These are phyloP conservation scores for Xylota segnis DNA, from an alignment of 2,888 invertebrate genomes.

Conservation along the genomic window DNA sequence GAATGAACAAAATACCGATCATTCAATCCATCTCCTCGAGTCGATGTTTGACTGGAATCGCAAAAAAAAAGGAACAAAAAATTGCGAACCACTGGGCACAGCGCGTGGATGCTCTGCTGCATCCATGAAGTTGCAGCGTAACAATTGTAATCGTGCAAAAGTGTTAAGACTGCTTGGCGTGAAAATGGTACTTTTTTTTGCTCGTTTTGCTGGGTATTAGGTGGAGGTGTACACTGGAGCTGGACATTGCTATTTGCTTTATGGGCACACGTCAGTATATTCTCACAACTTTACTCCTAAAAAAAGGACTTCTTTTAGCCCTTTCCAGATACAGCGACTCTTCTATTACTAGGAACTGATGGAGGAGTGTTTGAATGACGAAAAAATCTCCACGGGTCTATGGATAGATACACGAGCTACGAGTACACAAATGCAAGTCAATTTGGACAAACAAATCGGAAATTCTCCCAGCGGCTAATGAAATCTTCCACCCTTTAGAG, in stretches of 20 bases:
- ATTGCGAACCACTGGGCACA: constrained; percentile 17
- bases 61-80: constrained; percentile 1
- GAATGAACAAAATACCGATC: constrained; percentile 72
- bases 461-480: too few species aligned
- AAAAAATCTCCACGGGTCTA: too few species aligned
- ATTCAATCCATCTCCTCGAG: constrained; percentile 51
- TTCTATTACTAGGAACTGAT: too few species aligned
- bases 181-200: constrained; percentile 20
- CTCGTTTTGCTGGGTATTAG: background rate
- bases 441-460: too few species aligned
- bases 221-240: constrained; percentile 9
- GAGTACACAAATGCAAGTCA: too few species aligned
- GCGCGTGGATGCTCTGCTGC: background rate
- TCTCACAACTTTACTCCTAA: too few species aligned
- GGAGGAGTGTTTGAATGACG: too few species aligned
- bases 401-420: too few species aligned
- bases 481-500: too few species aligned
- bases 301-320: too few species aligned
- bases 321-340: too few species aligned
- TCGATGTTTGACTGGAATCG: constrained; percentile 57
- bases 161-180: constrained; percentile 54
- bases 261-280: too few species aligned
- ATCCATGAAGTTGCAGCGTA: constrained; percentile 51
- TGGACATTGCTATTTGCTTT: constrained; percentile 12
- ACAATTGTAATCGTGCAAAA: constrained; percentile 65